Base-by-base conservation (phyloP, 2,797 vertebrate species). In the Anguilla megastoma region DNA sequence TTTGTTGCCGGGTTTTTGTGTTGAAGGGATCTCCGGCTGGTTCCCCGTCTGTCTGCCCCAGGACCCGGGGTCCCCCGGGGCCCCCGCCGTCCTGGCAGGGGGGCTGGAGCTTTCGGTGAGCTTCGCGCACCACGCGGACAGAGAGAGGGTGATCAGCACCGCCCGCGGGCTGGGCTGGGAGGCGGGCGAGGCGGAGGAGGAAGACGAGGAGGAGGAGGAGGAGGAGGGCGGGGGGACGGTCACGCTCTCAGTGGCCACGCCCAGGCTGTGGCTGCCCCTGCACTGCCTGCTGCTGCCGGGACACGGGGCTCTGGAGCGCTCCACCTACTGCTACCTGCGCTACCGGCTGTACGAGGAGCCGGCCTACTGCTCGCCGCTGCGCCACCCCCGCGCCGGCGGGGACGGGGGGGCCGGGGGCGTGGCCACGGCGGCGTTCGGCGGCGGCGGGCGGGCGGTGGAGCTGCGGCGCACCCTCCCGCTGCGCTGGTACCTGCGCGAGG, bases 1-100 rank as follows among this genome's bases (percentile, higher is more conserved):
- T 76, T 36, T 79, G 33, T 36, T 18, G 30, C 24, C 10, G 30
- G 30, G 74, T 71, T n/a, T 56, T 66, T 85, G 82, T 6, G 66
- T 71, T 85, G 0, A 85, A 99, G 99, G 98, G 45, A 96, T 99
- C 88, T 96, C 95, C 52, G 99, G 99, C 91, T 99, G 99, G 98
- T 98, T 95, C 94, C 97, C 97, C 0, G 90, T 99, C 33, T 93
- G 94, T 58, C 79, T 93, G 0, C 90, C 97, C 3, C 93, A 94
- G 45, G 94, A 95, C 27, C 27, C 82, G 0, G 3, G n/a, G 85
- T 89, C 95, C 3, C 91, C 91, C 87, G 90, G 90, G 86, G 88
- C 88, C 0, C 93, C 93, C 90, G 94, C 94, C 74, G 89, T 93
- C 69, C n/a, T 96, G 0, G 97, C 96, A 0, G 99, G 98, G 27